A percentile compares a stretch with the other conserved stretches of the same genome.
phyloP scores from a whole-genome alignment of 1,140 invertebrate species.

The Euura saliciscinereae region DNA sequence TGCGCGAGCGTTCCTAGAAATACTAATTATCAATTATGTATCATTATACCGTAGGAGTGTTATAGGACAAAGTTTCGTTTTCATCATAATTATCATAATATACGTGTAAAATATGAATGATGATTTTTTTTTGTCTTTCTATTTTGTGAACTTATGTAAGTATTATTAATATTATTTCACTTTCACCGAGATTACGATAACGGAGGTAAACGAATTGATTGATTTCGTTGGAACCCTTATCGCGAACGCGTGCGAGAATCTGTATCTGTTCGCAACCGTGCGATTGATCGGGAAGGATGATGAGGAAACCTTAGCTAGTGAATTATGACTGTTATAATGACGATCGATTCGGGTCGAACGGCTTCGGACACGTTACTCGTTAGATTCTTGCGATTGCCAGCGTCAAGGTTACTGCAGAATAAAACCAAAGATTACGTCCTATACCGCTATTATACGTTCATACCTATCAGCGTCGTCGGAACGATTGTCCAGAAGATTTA shows the following conservation, averaged over 20 bases:
- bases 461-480: too few species aligned
- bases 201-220: not conserved
- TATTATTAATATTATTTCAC: constrained; percentile 17
- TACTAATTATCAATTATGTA: constrained; percentile 6
- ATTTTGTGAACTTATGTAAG: not conserved
- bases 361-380: too few species aligned
- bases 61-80: constrained; percentile 30
- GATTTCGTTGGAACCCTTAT: not conserved
- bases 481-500: too few species aligned
- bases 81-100: constrained; percentile 31
- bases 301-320: too few species aligned
- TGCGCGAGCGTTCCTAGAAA: constrained; percentile 49
- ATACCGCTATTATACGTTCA: not conserved
- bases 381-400: too few species aligned
- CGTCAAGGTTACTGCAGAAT: too few species aligned
- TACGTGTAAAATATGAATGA: too few species aligned
- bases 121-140: not conserved
- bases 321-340: too few species aligned
- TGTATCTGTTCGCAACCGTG: not conserved
- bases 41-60: not conserved
- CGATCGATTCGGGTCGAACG: too few species aligned
- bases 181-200: not conserved
- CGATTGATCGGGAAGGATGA: too few species aligned
- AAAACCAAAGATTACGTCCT: not conserved
- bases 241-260: not conserved